Evolutionary conservation across 2,797 vertebrate species (phyloP), one percentile per base, ranked within the genome.

Genomic region (Jordanella pulchra): DNA sequence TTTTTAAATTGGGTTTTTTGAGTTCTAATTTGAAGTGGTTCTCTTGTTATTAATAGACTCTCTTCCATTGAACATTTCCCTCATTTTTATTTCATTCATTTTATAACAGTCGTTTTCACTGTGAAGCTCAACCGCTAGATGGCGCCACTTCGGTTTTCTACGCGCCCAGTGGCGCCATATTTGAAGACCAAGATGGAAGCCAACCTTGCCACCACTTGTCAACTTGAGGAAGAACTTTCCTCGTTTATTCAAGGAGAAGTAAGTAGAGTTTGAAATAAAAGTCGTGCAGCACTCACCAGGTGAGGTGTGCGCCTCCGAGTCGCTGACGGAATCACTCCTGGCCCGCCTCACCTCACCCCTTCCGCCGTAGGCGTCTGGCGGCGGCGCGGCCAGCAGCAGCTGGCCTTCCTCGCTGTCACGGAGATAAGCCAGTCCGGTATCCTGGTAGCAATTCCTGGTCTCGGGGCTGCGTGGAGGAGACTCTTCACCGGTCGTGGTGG

Each of bases 271-370:
- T 5, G 6, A 14, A 6, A n/a, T 25, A 18, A 10, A 39, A 0
- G 9, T 7, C n/a, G 27, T 15, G 45, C 2, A 0, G 0, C 2
- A 32, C 35, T 0, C 76, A 94, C 94, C 91, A 63, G 94, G 93
- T 0, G 91, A 91, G 0, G 89, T 89, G 73, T 92, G 90, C 0
- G 88, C 67, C 65, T 94, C 94, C 0, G 93, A 90, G 75, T 95
- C 94, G 10, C 92, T 94, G 5, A 76, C 56, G 0, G 92, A 89
- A 0, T 92, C 91, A 55, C 92, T 91, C 14, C 86, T 80, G 21
- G 73, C 53, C 27, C 75, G 82, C 11, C 83, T 78, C 25, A 15
- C 65, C 44, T 89, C 89, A 1, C 81, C 83, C 0, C 6, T 55
- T 18, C 45, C 69, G 0, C 83, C 82, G 15, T 72, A 73, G 3